Percentiles rank a stretch among this genome's conserved stretches.
phyloP scores from a whole-genome alignment of 2,113 vertebrate genomes.

The Pseudonaja textilis region DNA sequence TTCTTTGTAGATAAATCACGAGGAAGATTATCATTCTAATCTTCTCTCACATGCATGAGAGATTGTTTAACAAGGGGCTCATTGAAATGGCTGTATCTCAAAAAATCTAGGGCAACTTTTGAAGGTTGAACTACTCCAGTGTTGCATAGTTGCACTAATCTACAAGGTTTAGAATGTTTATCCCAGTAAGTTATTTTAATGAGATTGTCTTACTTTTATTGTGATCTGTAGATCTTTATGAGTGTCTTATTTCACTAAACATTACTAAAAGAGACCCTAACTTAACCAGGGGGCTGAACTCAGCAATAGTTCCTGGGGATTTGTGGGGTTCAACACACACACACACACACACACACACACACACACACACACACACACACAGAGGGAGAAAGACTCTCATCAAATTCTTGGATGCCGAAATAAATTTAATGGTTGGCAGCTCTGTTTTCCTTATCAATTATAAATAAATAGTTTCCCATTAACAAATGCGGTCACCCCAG shows the following conservation, averaged over 20 bases:
- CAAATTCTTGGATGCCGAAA: background rate
- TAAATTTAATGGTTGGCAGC: background rate
- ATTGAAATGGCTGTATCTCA: background rate
- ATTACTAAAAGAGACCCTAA: background rate
- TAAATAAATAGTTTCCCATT: background rate
- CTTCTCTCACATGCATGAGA: background rate
- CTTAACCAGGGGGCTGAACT: background rate
- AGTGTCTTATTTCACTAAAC: background rate
- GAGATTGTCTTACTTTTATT: background rate
- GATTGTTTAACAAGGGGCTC: background rate
- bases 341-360: background rate
- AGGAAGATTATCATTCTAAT: too few relatives aligned
- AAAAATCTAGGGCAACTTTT: background rate
- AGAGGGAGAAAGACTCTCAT: background rate
- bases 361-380: background rate
- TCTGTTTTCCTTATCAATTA: background rate
- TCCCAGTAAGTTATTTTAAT: background rate
- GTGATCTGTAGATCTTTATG: background rate
- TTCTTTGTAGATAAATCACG: too few relatives aligned
- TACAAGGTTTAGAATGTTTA: background rate
- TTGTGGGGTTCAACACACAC: background rate
- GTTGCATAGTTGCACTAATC: background rate
- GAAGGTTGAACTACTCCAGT: background rate
- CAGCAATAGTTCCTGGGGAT: background rate
- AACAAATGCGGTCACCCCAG: background rate